Conservation (phyloP, 2,797 vertebrate genomes). For the Galaxias olidus region DNA sequence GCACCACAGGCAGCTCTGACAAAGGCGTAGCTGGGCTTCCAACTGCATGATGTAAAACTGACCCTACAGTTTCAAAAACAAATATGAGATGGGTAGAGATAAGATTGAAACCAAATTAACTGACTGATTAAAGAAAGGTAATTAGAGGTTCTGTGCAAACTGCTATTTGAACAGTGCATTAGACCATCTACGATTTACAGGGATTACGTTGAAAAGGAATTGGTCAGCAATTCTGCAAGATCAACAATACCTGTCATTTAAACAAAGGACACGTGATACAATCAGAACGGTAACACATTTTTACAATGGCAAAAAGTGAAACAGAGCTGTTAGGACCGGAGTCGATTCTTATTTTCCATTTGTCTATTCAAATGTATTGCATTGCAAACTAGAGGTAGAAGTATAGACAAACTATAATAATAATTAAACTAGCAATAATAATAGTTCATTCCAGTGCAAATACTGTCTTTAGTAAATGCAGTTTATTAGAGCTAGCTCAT, state of each 20-base stretch:
- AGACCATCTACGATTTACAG: constrained; percentile 40
- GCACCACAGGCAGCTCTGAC: constrained; percentile 69
- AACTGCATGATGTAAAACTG: constrained; percentile 63
- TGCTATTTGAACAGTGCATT: neutral
- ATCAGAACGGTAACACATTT: constrained; percentile 4
- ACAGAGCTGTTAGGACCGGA: too few species aligned
- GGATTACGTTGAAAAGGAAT: constrained; percentile 35
- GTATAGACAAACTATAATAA: too few species aligned
- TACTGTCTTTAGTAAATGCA: too few species aligned
- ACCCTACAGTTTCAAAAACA: constrained; percentile 14
- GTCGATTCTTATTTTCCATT: too few species aligned
- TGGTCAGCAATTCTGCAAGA: constrained; percentile 33
- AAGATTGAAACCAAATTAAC: neutral
- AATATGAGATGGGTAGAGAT: neutral
- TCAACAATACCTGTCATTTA: neutral
- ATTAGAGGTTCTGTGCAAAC: neutral
- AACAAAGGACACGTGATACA: constrained; percentile 32
- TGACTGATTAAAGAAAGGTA: neutral
- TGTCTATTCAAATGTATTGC: too few species aligned
- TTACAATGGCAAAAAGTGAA: neutral
- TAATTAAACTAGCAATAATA: too few species aligned
- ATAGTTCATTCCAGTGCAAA: too few species aligned
- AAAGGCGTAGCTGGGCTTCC: constrained; percentile 70
- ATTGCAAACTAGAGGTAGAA: too few species aligned
- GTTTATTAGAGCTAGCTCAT: too few species aligned